phyloP scores from a whole-genome alignment of 2,797 vertebrate species.

The Brachyrhaphis roseni region DNA sequence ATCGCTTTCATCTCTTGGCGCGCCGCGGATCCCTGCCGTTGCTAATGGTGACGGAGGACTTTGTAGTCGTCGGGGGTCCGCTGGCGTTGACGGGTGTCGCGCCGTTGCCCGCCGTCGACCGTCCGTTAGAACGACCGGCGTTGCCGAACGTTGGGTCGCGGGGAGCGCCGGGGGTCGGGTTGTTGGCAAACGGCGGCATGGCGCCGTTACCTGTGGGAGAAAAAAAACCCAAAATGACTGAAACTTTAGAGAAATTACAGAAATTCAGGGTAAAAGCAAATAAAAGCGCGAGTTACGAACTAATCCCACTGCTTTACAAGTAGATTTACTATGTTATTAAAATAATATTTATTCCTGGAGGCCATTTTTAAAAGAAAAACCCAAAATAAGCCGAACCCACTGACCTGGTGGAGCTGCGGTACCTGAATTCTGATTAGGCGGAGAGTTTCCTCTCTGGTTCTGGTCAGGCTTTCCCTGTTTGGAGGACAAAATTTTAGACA shows the following conservation, averaged over 20 bases:
- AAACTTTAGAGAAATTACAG: neutral
- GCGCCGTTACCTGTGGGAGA: slow-evolving; percentile 87
- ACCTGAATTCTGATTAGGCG: slow-evolving; percentile 90
- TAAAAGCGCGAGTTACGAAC: neutral
- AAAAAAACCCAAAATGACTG: neutral
- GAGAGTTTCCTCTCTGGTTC: slow-evolving; percentile 91
- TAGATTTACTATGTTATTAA: neutral
- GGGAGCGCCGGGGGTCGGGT: slow-evolving; percentile 68
- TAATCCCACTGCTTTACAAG: neutral
- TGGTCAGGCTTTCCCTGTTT: slow-evolving; percentile 89
- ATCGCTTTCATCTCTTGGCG: slow-evolving; percentile 92
- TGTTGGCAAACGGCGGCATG: slow-evolving; percentile 81
- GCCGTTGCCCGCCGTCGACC: slow-evolving; percentile 84
- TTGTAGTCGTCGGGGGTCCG: slow-evolving; percentile 73
- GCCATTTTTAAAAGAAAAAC: neutral
- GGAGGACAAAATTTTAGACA: neutral
- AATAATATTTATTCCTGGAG: neutral
- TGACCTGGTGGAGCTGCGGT: slow-evolving; percentile 88
- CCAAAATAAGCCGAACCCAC: slow-evolving; percentile 33
- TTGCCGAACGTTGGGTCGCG: slow-evolving; percentile 77
- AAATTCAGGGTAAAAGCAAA: neutral
- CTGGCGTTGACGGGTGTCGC: slow-evolving; percentile 57
- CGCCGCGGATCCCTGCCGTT: slow-evolving; percentile 97
- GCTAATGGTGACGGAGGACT: slow-evolving; percentile 87
- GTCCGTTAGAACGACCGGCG: slow-evolving; percentile 87